Evolutionary conservation across 2,888 invertebrate genomes (phyloP).

Genomic region (Caenorhabditis sulstoni): DNA sequence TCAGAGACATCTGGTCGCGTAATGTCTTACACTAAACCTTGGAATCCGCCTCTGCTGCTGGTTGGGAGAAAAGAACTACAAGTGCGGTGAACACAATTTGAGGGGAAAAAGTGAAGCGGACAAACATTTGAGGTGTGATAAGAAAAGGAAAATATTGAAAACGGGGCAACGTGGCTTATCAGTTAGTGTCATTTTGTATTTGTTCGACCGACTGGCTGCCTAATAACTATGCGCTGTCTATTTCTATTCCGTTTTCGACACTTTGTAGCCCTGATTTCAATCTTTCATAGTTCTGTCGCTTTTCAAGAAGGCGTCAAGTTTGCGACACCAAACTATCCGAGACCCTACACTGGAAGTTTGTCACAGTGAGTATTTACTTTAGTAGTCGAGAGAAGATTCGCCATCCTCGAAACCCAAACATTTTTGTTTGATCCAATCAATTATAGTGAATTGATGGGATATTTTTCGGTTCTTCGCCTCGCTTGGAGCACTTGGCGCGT

Average conservation of each 20-base stretch:
- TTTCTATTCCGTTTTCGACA: background rate
- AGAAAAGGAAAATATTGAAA: background rate
- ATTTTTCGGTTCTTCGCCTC: slow-evolving; percentile 31
- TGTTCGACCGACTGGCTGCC: background rate
- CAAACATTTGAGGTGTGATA: background rate
- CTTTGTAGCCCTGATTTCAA: no score
- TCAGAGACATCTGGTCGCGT: slow-evolving; percentile 38
- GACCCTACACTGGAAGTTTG: slow-evolving; percentile 44
- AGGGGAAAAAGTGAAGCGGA: no score
- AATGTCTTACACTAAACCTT: slow-evolving; percentile 33
- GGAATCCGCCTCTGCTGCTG: background rate
- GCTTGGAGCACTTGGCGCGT: slow-evolving; percentile 19
- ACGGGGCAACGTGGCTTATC: slow-evolving; percentile 1
- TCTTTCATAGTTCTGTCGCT: slow-evolving; percentile 2
- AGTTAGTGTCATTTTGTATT: background rate
- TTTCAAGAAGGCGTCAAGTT: slow-evolving; percentile 35
- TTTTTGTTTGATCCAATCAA: slow-evolving; percentile 29
- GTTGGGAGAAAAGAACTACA: no score
- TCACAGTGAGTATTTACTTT: slow-evolving; percentile 33
- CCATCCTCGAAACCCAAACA: slow-evolving; percentile 21
- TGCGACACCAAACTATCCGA: slow-evolving; percentile 38
- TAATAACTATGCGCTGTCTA: slow-evolving; percentile 5
- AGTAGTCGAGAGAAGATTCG: no score
- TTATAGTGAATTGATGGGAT: slow-evolving; percentile 43
- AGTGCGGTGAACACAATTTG: no score